Conservation (phyloP, 2,797 vertebrate genomes). For the Betta splendens region DNA sequence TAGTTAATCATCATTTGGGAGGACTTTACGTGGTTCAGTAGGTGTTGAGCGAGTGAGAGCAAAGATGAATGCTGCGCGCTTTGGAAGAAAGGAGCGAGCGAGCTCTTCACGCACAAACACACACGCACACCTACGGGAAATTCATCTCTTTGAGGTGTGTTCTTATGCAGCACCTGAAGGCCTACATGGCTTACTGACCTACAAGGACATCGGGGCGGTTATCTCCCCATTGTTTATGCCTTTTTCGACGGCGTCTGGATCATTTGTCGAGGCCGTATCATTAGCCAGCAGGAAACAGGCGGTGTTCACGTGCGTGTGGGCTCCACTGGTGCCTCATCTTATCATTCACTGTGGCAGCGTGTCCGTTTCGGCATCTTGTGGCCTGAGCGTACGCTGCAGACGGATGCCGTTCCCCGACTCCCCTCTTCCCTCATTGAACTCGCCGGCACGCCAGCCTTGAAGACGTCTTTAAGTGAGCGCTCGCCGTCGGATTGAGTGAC, state of each 20-base stretch:
- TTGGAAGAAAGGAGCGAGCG: slow-evolving; percentile 15
- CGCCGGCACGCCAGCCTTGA: slow-evolving; percentile 32
- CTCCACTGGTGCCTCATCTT: slow-evolving; percentile 20
- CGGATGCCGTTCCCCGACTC: slow-evolving; percentile 34
- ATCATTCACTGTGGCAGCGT: slow-evolving; percentile 24
- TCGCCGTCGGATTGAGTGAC: slow-evolving; percentile 49
- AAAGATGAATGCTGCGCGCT: slow-evolving; percentile 53
- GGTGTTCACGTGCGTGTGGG: slow-evolving; percentile 6
- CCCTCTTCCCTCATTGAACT: slow-evolving; percentile 13
- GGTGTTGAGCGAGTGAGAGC: slow-evolving; percentile 39
- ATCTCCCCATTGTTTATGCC: slow-evolving; percentile 47
- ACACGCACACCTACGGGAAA: slow-evolving; percentile 29
- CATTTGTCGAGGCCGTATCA: slow-evolving; percentile 56
- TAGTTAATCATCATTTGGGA: slow-evolving; percentile 68
- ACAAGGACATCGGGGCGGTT: slow-evolving; percentile 57
- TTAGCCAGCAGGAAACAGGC: slow-evolving; percentile 37
- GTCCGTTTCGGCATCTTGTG: slow-evolving; percentile 14
- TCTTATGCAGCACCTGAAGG: slow-evolving; percentile 51
- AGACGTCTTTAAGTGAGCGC: slow-evolving; percentile 43
- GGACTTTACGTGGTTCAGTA: slow-evolving; percentile 54
- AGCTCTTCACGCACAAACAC: slow-evolving; percentile 5
- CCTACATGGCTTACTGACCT: slow-evolving; percentile 55
- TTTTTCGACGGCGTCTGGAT: slow-evolving; percentile 29
- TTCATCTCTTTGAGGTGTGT: slow-evolving; percentile 43
- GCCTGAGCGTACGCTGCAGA: slow-evolving; percentile 24